phyloP scores from a whole-genome alignment of 2,888 invertebrate genomes.

The Sesia apiformis region DNA sequence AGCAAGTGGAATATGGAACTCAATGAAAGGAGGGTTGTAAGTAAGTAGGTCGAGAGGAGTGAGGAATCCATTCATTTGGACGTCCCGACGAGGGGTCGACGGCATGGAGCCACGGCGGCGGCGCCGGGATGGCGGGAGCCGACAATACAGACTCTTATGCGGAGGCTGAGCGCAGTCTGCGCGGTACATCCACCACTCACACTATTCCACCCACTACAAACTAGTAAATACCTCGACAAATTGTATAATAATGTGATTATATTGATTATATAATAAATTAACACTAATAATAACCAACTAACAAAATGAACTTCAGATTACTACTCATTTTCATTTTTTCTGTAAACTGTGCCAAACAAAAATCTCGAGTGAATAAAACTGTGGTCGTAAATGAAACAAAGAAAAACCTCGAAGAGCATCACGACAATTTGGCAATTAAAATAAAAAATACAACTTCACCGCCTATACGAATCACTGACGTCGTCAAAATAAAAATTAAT shows the following conservation, averaged over 20 bases:
- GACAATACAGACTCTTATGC: background rate
- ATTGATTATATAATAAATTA: too few relatives aligned
- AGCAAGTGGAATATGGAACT: background rate
- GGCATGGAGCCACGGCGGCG: slow-evolving; percentile 11
- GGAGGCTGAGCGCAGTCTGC: background rate
- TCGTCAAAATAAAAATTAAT: slow-evolving; percentile 28
- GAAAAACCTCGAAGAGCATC: slow-evolving; percentile 41
- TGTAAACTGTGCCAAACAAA: slow-evolving; percentile 1
- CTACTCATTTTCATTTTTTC: background rate
- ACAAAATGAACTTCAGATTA: background rate
- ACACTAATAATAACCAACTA: too few relatives aligned
- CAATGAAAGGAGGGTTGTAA: slow-evolving; percentile 9
- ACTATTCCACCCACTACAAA: too few relatives aligned
- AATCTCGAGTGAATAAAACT: slow-evolving; percentile 1
- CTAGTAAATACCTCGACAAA: too few relatives aligned
- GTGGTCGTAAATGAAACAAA: slow-evolving; percentile 29
- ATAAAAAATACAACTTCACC: slow-evolving; percentile 31
- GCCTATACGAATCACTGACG: slow-evolving; percentile 39
- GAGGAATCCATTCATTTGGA: background rate
- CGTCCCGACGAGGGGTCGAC: slow-evolving; percentile 6
- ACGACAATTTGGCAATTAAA: slow-evolving; percentile 27
- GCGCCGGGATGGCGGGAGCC: slow-evolving; percentile 21
- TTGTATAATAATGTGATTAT: too few relatives aligned
- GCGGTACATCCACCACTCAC: background rate
- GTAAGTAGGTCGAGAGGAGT: background rate